These are phyloP conservation scores for Spea hammondii DNA, from an alignment of 2,797 vertebrate species.

Conservation along the genomic window DNA sequence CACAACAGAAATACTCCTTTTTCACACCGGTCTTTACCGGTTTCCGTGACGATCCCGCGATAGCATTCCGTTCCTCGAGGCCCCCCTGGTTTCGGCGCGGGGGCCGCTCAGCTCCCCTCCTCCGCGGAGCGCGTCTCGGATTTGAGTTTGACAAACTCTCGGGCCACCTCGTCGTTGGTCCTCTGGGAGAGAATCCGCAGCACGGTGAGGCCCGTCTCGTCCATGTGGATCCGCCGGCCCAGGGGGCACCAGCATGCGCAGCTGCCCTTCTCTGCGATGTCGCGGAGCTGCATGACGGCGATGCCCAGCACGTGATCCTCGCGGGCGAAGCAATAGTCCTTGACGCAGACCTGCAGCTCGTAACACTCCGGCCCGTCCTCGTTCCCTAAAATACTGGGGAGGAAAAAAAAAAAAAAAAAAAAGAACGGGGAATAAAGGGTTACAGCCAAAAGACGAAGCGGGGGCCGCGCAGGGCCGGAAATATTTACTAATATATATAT, in stretches of 20 bases:
- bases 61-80: too few species aligned
- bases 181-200: constrained; percentile 95
- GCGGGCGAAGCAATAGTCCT: constrained; percentile 97
- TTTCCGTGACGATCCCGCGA: constrained; percentile 40
- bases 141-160: constrained; percentile 94
- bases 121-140: constrained; percentile 89
- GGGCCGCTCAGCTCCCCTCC: constrained; percentile 84
- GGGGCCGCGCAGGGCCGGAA: too few species aligned
- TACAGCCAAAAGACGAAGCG: too few species aligned
- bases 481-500: too few species aligned
- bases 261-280: constrained; percentile 84
- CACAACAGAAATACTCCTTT: constrained; percentile 56
- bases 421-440: too few species aligned
- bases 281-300: constrained; percentile 85
- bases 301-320: constrained; percentile 89
- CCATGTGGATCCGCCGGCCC: constrained; percentile 86
- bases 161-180: constrained; percentile 92
- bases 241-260: constrained; percentile 93
- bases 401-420: not conserved
- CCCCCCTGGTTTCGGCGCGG: constrained; percentile 73
- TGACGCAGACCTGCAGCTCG: constrained; percentile 92
- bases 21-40: constrained; percentile 56
- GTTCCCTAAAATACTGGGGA: constrained; percentile 85
- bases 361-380: constrained; percentile 91
- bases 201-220: constrained; percentile 92